Evolutionary conservation across 2,888 invertebrate species (phyloP).

Genomic region (Chloroclystis v-ata): DNA sequence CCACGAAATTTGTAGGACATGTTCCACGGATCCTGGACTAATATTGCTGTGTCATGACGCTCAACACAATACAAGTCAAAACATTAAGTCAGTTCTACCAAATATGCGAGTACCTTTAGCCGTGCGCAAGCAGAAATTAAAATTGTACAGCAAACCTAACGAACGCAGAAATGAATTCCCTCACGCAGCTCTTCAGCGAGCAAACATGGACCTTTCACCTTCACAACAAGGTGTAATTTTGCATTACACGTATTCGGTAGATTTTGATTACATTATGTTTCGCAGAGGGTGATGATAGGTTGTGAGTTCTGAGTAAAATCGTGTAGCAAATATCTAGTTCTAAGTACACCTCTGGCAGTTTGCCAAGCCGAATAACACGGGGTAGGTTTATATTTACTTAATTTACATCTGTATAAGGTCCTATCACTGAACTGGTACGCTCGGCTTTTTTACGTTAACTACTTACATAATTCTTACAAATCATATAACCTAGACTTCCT

Average conservation of each 20-base stretch:
- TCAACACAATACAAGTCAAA: too few species aligned
- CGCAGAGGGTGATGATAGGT: constrained; percentile 13
- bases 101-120: background rate
- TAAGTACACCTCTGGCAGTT: background rate
- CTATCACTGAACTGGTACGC: too few species aligned
- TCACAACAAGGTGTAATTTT: constrained; percentile 2
- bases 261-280: constrained; percentile 12
- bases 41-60: too few species aligned
- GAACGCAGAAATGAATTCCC: constrained; percentile 15
- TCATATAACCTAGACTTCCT: too few species aligned
- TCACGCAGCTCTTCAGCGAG: background rate
- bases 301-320: background rate
- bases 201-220: background rate
- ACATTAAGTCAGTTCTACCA: too few species aligned
- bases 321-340: background rate
- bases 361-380: background rate
- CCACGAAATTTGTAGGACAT: too few species aligned
- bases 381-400: background rate
- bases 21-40: too few species aligned
- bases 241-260: background rate
- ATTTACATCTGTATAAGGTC: too few species aligned
- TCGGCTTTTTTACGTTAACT: too few species aligned
- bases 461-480: too few species aligned
- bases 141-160: constrained; percentile 18
- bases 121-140: constrained; percentile 15